Evolutionary conservation across 2,797 vertebrate species (phyloP).

Genomic region (Diplodus puntazzo): DNA sequence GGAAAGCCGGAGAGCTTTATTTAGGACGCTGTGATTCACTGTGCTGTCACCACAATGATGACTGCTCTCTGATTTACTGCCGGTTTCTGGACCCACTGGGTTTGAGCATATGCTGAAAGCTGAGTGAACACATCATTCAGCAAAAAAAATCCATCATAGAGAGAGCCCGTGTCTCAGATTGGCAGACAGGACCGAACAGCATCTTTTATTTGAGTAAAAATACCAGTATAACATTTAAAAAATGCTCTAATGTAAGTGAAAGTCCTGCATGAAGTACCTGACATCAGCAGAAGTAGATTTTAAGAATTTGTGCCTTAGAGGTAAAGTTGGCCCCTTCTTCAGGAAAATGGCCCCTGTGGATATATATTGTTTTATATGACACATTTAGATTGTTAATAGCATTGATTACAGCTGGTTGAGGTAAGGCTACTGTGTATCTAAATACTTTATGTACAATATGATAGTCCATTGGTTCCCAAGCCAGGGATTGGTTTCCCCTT

Average conservation of each 20-base stretch:
- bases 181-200: slow-evolving; percentile 1
- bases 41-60: slow-evolving; percentile 52
- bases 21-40: slow-evolving; percentile 68
- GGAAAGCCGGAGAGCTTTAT: slow-evolving; percentile 68
- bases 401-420: background rate
- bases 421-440: background rate
- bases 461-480: background rate
- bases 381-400: background rate
- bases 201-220: slow-evolving; percentile 17
- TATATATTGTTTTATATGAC: background rate
- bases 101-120: slow-evolving; percentile 52
- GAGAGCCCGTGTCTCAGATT: background rate
- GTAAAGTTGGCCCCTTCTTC: background rate
- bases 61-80: slow-evolving; percentile 60
- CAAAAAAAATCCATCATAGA: slow-evolving; percentile 50
- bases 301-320: background rate
- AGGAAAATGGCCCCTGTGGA: too few relatives aligned
- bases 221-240: slow-evolving; percentile 6
- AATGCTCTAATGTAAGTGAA: slow-evolving; percentile 1
- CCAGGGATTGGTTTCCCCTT: background rate
- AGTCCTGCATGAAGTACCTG: background rate
- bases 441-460: background rate
- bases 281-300: background rate
- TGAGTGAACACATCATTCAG: slow-evolving; percentile 49
- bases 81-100: slow-evolving; percentile 49